Conservation (phyloP, 2,113 vertebrate genomes). For the Thamnaconus septentrionalis region DNA sequence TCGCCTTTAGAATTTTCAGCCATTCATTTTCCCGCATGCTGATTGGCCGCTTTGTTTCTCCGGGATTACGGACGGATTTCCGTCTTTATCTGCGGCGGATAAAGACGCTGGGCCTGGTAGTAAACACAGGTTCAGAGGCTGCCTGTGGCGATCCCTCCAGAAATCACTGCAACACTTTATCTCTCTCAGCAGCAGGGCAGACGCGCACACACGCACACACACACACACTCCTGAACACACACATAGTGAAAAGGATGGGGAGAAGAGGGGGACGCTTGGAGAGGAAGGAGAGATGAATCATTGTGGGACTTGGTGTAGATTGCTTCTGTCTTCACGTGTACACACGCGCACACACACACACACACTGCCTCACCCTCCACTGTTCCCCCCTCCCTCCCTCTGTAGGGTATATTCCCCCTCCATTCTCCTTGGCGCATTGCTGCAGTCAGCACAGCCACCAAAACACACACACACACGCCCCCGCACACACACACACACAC, state of each 20-base stretch:
- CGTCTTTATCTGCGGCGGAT: slow-evolving; percentile 39
- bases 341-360: slow-evolving; percentile 19
- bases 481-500: slow-evolving; percentile 31
- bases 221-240: slow-evolving; percentile 12
- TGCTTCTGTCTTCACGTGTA: slow-evolving; percentile 43
- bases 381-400: slow-evolving; percentile 40
- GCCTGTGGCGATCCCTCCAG: slow-evolving; percentile 50
- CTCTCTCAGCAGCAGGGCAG: slow-evolving; percentile 42
- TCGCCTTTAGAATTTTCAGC: slow-evolving; percentile 24
- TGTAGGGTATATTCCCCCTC: slow-evolving; percentile 74
- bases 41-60: slow-evolving; percentile 17
- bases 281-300: slow-evolving; percentile 62
- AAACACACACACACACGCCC: slow-evolving; percentile 56
- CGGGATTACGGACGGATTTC: slow-evolving; percentile 1
- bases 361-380: slow-evolving; percentile 34
- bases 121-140: slow-evolving; percentile 50
- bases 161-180: slow-evolving; percentile 67
- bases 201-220: not conserved
- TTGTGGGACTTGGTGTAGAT: slow-evolving; percentile 57
- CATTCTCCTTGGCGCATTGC: slow-evolving; percentile 79
- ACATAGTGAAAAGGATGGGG: slow-evolving; percentile 13
- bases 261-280: slow-evolving; percentile 11
- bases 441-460: slow-evolving; percentile 73
- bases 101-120: slow-evolving; percentile 29
- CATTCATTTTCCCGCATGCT: slow-evolving; percentile 11